phyloP scores from a whole-genome alignment of 2,888 invertebrate genomes.

The Antheraea assamensis region DNA sequence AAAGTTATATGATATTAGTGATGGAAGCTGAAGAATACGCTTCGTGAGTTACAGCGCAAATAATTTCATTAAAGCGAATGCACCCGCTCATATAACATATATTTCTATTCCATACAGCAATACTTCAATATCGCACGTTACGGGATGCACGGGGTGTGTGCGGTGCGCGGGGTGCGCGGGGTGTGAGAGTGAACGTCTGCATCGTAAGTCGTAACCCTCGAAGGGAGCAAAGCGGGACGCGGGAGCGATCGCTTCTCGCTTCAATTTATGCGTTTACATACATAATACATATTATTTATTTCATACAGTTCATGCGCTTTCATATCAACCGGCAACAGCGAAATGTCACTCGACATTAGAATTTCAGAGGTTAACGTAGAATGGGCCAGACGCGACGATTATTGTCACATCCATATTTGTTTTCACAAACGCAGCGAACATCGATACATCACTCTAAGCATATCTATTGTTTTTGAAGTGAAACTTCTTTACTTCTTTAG shows the following conservation, averaged over 20 bases:
- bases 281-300: conserved; percentile 43
- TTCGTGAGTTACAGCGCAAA: conserved; percentile 2
- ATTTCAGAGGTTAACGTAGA: too few species aligned
- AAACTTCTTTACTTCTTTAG: too few species aligned
- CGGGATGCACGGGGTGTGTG: background rate
- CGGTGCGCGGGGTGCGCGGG: conserved; percentile 1
- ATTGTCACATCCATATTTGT: too few species aligned
- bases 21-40: conserved; percentile 31
- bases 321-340: background rate
- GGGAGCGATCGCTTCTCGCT: conserved; percentile 39
- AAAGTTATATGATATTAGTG: conserved; percentile 1
- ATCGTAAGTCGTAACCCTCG: background rate
- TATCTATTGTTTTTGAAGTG: too few species aligned
- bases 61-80: conserved; percentile 14
- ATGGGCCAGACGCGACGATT: too few species aligned
- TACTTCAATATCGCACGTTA: background rate
- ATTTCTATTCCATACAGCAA: conserved; percentile 9
- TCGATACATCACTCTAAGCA: too few species aligned
- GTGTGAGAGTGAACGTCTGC: background rate
- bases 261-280: conserved; percentile 41
- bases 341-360: background rate
- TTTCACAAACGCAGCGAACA: too few species aligned
- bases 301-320: background rate
- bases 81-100: conserved; percentile 5
- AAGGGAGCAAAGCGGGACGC: background rate